These are phyloP conservation scores for Drosophila birchii DNA, from an alignment of 2,888 invertebrate genomes.

Conservation along the genomic window DNA sequence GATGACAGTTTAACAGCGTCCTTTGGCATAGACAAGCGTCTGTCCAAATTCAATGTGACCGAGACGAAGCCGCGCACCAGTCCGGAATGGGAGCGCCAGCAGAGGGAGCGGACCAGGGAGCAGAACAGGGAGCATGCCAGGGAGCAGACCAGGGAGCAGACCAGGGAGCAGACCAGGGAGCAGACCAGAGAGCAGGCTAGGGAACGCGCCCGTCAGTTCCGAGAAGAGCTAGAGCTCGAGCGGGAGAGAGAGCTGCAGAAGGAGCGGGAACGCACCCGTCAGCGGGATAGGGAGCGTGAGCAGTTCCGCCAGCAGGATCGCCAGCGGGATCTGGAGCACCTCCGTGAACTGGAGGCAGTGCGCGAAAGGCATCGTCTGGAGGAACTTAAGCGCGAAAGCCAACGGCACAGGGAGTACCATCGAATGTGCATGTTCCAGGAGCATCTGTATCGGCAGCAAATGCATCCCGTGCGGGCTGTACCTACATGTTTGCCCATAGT, in stretches of 20 bases:
- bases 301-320: slow-evolving; percentile 46
- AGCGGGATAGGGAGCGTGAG: slow-evolving; percentile 49
- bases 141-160: slow-evolving; percentile 11
- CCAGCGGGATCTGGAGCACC: slow-evolving; percentile 32
- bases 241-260: slow-evolving; percentile 26
- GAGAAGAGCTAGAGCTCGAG: slow-evolving; percentile 12
- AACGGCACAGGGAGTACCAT: slow-evolving; percentile 32
- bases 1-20: neutral
- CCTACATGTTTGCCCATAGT: neutral
- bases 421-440: slow-evolving; percentile 23
- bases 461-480: slow-evolving; percentile 31
- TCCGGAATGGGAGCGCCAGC: slow-evolving; percentile 16
- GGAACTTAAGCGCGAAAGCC: slow-evolving; percentile 34
- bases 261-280: slow-evolving; percentile 25
- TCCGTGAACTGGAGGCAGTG: slow-evolving; percentile 42
- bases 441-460: neutral
- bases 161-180: slow-evolving; percentile 5
- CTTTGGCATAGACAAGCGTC: slow-evolving; percentile 66
- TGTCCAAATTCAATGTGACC: slow-evolving; percentile 65
- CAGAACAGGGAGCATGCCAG: neutral
- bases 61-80: slow-evolving; percentile 1
- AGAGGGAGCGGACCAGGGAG: slow-evolving; percentile 5
- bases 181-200: slow-evolving; percentile 14
- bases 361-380: slow-evolving; percentile 26
- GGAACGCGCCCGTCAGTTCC: slow-evolving; percentile 8